Evolutionary conservation across 2,888 invertebrate genomes (phyloP), one percentile per base, ranked within the genome.

Genomic region (Aleiodes testaceus): DNA sequence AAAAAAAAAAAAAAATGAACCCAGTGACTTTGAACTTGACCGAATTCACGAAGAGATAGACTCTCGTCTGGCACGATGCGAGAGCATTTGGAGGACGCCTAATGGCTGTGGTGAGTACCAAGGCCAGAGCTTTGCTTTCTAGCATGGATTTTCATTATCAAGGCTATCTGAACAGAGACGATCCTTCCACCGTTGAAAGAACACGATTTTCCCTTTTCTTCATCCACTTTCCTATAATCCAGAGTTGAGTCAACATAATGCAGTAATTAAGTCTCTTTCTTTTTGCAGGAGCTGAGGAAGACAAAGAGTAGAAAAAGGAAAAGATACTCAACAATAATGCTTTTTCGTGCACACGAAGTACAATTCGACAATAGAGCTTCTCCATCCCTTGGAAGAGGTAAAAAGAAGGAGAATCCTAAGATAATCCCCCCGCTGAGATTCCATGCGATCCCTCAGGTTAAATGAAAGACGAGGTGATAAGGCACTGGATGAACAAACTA

Each of bases 111-210:
- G 55, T 55, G 30, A 55, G 55, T 55, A 14, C 30, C 55, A 71
- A 26, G 76, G 76, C 42, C 76, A 63, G 16, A 66, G 67, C 59
- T 67, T 68, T 69, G 72, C 69, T 63, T 72, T 75, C 77, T 78
- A 79, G 74, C 74, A 53, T 61, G 45, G 72, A 47, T 47, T 74
- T 77, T 78, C 76, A 77, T 73, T 76, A 74, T 44, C 75, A 74
- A 74, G 75, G 76, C 71, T 42, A 49, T 36, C 49, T 12, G 3
- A 30, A 55, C 55, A 5, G n/a, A 30, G 42, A 36, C 42, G 36
- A 36, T 36, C 11, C 9, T 36, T 36, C 2, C 30, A 30, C 36
- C 42, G 16, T 3, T 5, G 26, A 26, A 26, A 26, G 14, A 18
- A 16, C 36, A 36, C 59, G 42, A 59, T 18, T 3, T 16, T 4